A percentile compares a stretch with the other conserved stretches of the same genome.
Evolutionary conservation across 2,113 vertebrate species (phyloP).

Genomic region (Sapayoa aenigma): DNA sequence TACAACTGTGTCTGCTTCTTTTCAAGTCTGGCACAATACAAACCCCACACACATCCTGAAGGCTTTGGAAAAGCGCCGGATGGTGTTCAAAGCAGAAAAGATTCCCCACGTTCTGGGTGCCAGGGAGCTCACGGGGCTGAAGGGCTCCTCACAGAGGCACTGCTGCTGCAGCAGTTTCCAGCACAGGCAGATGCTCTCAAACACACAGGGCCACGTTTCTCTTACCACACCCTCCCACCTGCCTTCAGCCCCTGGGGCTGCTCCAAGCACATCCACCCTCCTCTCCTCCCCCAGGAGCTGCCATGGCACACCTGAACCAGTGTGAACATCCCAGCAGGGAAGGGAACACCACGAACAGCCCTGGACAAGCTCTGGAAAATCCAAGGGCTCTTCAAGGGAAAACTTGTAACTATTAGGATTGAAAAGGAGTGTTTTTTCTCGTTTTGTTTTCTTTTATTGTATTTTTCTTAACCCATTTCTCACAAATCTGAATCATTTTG

Average conservation of each 20-base stretch:
- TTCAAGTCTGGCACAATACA: neutral
- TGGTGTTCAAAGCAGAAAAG: neutral
- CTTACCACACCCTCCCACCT: neutral
- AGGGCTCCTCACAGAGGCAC: neutral
- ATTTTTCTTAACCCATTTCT: neutral
- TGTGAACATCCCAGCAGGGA: neutral
- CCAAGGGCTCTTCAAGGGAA: neutral
- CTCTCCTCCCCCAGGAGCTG: neutral
- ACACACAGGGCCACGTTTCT: neutral
- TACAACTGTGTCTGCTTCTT: neutral
- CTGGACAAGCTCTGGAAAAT: neutral
- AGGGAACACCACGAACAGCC: neutral
- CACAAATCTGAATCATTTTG: neutral
- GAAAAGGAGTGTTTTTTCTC: neutral
- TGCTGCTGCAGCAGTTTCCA: neutral
- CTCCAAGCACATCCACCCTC: neutral
- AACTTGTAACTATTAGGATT: neutral
- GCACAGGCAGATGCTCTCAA: neutral
- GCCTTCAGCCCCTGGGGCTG: neutral
- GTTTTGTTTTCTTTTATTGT: neutral
- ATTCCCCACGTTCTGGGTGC: neutral
- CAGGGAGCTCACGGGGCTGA: neutral
- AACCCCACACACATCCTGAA: neutral
- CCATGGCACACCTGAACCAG: accelerated
- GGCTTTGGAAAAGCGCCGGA: neutral